Evolutionary conservation across 2,797 vertebrate species (phyloP).

Genomic region (Phrynocephalus guinanensis): DNA sequence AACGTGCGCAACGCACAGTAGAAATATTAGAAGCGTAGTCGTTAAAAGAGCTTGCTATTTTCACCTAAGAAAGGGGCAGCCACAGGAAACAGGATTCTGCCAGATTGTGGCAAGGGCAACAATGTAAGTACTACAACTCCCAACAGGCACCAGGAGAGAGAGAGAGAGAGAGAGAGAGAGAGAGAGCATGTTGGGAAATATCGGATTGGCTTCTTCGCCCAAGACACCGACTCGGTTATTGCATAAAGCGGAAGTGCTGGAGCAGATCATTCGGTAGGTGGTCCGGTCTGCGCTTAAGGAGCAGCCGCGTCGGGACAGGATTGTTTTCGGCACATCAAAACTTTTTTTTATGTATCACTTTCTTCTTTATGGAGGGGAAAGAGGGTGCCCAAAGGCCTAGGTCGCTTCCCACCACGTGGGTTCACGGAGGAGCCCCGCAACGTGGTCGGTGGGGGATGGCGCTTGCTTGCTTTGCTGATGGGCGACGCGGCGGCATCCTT

Average conservation of each 20-base stretch:
- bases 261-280: background rate
- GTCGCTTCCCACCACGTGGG: background rate
- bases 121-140: conserved; percentile 23
- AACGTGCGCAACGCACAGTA: background rate
- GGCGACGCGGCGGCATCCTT: background rate
- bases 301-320: no score
- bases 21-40: background rate
- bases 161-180: background rate
- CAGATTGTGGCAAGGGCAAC: background rate
- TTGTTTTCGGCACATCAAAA: background rate
- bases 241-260: background rate
- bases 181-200: conserved; percentile 24
- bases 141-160: background rate
- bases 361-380: background rate
- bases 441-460: background rate
- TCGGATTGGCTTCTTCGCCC: background rate
- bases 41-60: background rate
- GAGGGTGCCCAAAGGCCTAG: background rate
- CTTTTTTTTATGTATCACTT: background rate
- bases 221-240: background rate
- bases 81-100: background rate
- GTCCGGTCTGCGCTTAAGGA: background rate
- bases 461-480: background rate
- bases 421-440: background rate
- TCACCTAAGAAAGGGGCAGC: background rate